These are phyloP conservation scores for Oreochromis mossambicus DNA, from an alignment of 2,797 vertebrate genomes.

Conservation along the genomic window DNA sequence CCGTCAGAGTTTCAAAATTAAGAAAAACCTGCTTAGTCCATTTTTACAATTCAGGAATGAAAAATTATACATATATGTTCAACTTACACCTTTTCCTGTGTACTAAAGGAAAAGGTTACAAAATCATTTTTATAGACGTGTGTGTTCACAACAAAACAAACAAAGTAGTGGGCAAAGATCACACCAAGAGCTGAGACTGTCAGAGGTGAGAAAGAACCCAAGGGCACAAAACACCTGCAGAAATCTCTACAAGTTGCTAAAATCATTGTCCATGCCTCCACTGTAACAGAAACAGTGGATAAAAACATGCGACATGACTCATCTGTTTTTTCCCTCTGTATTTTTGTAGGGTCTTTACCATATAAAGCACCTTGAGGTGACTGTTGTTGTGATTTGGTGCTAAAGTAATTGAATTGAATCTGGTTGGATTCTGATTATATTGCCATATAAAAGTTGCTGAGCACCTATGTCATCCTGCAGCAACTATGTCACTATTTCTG, in stretches of 20 bases:
- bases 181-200: not conserved
- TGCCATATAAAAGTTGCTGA: not conserved
- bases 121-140: not conserved
- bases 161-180: not conserved
- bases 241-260: not conserved
- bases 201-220: not conserved
- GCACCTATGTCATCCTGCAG: not conserved
- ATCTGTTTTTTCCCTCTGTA: not conserved
- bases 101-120: not conserved
- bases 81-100: not conserved
- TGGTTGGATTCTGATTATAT: not conserved
- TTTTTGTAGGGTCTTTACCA: not conserved
- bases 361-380: not conserved
- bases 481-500: not conserved
- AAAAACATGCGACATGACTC: not conserved
- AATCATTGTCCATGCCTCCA: not conserved
- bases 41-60: not conserved
- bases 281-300: not conserved
- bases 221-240: not conserved
- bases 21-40: not conserved
- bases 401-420: not conserved
- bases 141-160: not conserved
- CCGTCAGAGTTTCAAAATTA: not conserved
- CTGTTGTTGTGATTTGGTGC: not conserved
- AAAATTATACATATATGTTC: not conserved